Evolutionary conservation across 2,888 invertebrate genomes (phyloP).

Genomic region (Sussaba pulchella): DNA sequence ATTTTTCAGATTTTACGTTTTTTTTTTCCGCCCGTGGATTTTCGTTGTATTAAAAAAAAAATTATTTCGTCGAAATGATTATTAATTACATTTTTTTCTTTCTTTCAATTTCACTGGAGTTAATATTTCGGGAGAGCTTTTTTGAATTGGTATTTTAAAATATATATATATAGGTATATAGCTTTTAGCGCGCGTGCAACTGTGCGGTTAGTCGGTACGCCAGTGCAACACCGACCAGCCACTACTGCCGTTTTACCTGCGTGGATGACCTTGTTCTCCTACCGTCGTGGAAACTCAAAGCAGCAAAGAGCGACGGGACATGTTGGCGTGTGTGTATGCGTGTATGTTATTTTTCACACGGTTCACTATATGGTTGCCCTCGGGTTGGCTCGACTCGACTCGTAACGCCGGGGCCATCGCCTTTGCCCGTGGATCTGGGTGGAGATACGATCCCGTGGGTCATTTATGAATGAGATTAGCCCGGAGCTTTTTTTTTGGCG

Average conservation of each 20-base stretch:
- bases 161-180: background rate
- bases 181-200: slow-evolving; percentile 7
- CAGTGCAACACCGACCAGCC: slow-evolving; percentile 57
- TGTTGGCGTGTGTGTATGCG: slow-evolving; percentile 18
- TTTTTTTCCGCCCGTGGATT: no score
- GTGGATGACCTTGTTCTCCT: slow-evolving; percentile 79
- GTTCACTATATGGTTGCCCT: slow-evolving; percentile 59
- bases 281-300: slow-evolving; percentile 77
- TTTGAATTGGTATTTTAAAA: background rate
- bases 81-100: no score
- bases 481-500: no score
- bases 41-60: no score
- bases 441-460: no score
- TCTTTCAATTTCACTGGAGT: no score
- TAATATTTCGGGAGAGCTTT: background rate
- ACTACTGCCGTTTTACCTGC: slow-evolving; percentile 76
- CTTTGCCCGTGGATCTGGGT: background rate
- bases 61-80: no score
- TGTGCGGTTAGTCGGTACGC: slow-evolving; percentile 46
- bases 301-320: slow-evolving; percentile 69
- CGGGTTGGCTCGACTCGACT: slow-evolving; percentile 55
- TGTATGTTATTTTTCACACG: slow-evolving; percentile 56
- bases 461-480: no score
- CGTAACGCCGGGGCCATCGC: slow-evolving; percentile 57
- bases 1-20: background rate